phyloP scores from a whole-genome alignment of 2,113 vertebrate species.

The Pandion haliaetus region DNA sequence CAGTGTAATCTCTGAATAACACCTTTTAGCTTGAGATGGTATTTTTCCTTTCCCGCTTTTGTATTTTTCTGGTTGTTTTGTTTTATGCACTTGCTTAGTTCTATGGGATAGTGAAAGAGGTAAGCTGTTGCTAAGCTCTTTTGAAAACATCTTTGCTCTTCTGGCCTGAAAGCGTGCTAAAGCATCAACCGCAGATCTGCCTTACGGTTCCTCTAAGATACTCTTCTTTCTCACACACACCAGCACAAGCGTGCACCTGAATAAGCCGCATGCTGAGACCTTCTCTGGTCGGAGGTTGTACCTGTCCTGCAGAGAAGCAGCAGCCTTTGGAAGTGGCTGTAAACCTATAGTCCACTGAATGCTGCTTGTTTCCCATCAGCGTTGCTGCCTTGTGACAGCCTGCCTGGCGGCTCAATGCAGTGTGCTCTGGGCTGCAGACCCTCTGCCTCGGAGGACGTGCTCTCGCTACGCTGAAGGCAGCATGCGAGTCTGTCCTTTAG shows the following conservation, averaged over 20 bases:
- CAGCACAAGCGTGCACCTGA: background rate
- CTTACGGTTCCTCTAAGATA: background rate
- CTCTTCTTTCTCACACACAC: background rate
- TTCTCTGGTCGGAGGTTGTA: background rate
- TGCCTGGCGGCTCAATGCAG: background rate
- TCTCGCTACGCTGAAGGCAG: rapidly evolving
- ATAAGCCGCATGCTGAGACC: background rate
- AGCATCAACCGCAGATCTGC: background rate
- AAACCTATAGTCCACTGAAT: background rate
- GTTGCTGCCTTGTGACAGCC: background rate
- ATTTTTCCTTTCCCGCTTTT: background rate
- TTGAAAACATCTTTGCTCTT: background rate
- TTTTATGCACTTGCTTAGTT: background rate
- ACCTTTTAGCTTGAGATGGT: background rate
- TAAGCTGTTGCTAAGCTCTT: background rate
- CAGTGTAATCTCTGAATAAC: background rate
- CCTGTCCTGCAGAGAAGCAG: background rate
- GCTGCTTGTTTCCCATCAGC: background rate
- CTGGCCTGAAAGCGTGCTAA: background rate
- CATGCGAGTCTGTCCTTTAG: rapidly evolving
- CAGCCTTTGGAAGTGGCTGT: background rate
- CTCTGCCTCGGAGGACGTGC: background rate
- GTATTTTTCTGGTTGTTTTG: background rate
- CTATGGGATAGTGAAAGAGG: background rate
- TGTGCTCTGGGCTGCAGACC: background rate